Evolutionary conservation across 2,888 invertebrate species (phyloP), one percentile per base, ranked within the genome.

Genomic region (Agelastica alni): DNA sequence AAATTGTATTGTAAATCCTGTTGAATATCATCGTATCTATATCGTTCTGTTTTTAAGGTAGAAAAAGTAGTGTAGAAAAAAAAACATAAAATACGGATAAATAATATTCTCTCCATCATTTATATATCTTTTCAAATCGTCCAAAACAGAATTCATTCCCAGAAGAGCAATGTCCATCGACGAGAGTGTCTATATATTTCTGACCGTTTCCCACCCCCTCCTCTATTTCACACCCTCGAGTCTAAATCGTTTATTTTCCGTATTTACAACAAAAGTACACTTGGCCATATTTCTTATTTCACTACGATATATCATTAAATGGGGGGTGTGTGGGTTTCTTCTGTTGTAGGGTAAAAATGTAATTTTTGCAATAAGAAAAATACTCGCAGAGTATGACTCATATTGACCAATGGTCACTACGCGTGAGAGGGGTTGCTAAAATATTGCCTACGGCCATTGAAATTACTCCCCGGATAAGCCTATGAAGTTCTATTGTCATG

Each of bases 211-310:
- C 13, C 53, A 48, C 30, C 26, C 53, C 47, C 36, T 60, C 62
- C 61, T 58, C 56, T 51, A 53, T 55, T 61, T 57, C 56, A 55
- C 63, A 63, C 64, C 63, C 62, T 58, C 62, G 44, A 49, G 51
- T 61, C 51, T 56, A 60, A 60, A 63, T 61, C 61, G 61, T 64
- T 66, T 65, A 67, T 67, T 67, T 63, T 58, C 56, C 56, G 61
- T 63, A 65, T 64, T 65, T 64, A 59, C 67, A 61, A 59, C 61
- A 60, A 51, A 55, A 51, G 45, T 55, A 32, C 55, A 51, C 51
- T 55, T 34, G 41, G 60, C 51, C 58, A 58, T 61, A 65, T 63
- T 65, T 61, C 61, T 66, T 64, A 61, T 64, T 64, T 64, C 61
- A 56, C 53, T 46, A 60, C 62, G 59, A 65, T 66, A 63, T 59